phyloP scores from a whole-genome alignment of 2,113 vertebrate genomes.

The Indicator indicator region DNA sequence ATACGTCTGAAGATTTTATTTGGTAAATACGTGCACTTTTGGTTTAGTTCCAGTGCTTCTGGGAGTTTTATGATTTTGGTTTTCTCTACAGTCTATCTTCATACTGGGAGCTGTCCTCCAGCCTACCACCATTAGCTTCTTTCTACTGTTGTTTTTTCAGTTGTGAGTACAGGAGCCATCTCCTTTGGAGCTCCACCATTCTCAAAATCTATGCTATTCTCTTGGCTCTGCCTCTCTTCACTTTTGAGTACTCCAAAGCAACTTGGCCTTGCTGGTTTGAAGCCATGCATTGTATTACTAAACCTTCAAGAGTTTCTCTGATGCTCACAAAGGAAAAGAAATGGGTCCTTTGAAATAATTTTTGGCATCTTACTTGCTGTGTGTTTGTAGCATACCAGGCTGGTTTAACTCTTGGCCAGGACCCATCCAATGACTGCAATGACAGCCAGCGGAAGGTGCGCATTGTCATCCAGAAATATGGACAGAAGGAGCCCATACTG shows the following conservation, averaged over 20 bases:
- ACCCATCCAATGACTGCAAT: slow-evolving; percentile 89
- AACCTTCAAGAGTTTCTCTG: not conserved
- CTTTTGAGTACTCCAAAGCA: not conserved
- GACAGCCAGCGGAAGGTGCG: slow-evolving; percentile 89
- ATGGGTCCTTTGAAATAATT: not conserved
- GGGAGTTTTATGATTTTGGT: not conserved
- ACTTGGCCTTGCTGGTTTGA: not conserved
- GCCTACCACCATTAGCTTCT: not conserved
- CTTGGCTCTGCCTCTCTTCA: not conserved
- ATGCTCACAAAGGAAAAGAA: not conserved
- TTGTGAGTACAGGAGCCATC: not conserved
- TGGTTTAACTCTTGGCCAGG: slow-evolving; percentile 85
- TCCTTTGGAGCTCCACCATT: not conserved
- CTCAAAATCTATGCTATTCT: not conserved
- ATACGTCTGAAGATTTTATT: not conserved
- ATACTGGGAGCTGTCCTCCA: not conserved
- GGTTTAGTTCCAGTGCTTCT: not conserved
- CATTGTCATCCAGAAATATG: slow-evolving; percentile 87
- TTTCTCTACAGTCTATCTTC: not conserved
- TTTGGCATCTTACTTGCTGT: not conserved
- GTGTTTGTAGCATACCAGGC: slow-evolving; percentile 87
- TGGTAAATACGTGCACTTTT: not conserved
- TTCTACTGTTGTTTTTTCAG: not conserved
- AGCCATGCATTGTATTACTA: not conserved
- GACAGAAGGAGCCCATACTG: slow-evolving; percentile 82